Base-by-base conservation (phyloP, 2,888 invertebrate species). In the Agrochola litura region DNA sequence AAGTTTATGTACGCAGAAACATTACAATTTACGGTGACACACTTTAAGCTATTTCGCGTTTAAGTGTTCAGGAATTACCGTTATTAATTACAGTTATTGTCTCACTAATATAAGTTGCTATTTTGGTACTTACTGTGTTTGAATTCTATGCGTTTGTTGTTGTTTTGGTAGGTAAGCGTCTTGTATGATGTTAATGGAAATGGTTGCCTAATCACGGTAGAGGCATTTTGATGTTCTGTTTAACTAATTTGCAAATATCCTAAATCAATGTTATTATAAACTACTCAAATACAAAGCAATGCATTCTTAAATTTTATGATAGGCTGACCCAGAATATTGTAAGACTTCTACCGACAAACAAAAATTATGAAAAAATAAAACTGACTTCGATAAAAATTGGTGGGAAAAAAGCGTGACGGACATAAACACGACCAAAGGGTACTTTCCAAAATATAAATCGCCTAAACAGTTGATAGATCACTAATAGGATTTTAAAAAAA, bases 11-110 rank as follows among this genome's bases (percentile, higher is more conserved):
- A 60, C 37, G 64, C 56, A 75, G 3, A 63, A 70, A 25, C 73
- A 77, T 77, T 65, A 76, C 73, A 80, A 86, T 87, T 81, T 79
- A 82, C 74, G 67, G 66, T 41, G 68, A 67, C 72, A 75, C 66
- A 79, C 37, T 66, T 81, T 81, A 83, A 86, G 85, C 77, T 81
- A 81, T 87, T 85, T 82, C 85, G 52, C 77, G 82, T 84, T 76
- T 80, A 86, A 86, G 80, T 84, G 65, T 76, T 73, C 56, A 76
- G 71, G 58, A 77, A 78, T 75, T 81, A 75, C 56, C 41, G 56
- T 83, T 76, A 83, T 86, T 82, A 84, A 86, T 82, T 68, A 69
- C 41, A 73, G 78, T 70, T 77, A 77, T 82, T 82, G 72, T 75
- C 61, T 69, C 30, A 73, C 19, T 76, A 60, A 65, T 64, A 54